A percentile compares a stretch with the other conserved stretches of the same genome.
Evolutionary conservation across 2,888 invertebrate species (phyloP).

Genomic region (Melieria omissa): DNA sequence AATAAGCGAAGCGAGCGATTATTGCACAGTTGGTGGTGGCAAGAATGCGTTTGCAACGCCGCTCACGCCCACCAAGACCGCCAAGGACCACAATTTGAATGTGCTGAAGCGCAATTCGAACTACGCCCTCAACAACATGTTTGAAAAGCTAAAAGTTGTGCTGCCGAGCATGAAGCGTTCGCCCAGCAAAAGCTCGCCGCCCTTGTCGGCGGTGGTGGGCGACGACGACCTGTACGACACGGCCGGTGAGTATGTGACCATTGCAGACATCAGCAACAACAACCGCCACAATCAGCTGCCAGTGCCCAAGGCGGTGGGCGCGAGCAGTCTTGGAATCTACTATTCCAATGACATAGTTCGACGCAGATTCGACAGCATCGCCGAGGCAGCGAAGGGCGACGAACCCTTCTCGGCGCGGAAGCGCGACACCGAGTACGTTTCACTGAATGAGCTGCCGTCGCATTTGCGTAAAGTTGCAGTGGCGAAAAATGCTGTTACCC

Average conservation of each 20-base stretch:
- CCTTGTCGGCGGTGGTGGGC: slow-evolving; percentile 67
- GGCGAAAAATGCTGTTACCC: slow-evolving; percentile 31
- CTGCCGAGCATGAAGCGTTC: slow-evolving; percentile 71
- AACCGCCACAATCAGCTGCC: slow-evolving; percentile 60
- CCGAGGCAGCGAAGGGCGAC: slow-evolving; percentile 27
- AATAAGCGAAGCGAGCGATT: slow-evolving; percentile 44
- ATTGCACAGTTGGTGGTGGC: slow-evolving; percentile 42
- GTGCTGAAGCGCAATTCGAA: slow-evolving; percentile 65
- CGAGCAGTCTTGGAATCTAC: slow-evolving; percentile 66
- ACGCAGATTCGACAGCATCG: slow-evolving; percentile 71
- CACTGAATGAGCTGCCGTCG: slow-evolving; percentile 80
- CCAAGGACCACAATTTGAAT: slow-evolving; percentile 63
- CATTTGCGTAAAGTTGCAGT: slow-evolving; percentile 57
- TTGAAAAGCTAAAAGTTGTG: slow-evolving; percentile 78
- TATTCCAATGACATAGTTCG: slow-evolving; percentile 78
- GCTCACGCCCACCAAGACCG: slow-evolving; percentile 46
- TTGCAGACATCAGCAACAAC: slow-evolving; percentile 84
- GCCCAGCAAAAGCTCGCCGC: slow-evolving; percentile 68
- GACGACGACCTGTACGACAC: slow-evolving; percentile 63
- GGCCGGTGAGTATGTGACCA: slow-evolving; percentile 84
- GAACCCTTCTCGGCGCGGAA: slow-evolving; percentile 25
- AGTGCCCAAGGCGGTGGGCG: slow-evolving; percentile 47
- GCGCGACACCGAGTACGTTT: slow-evolving; percentile 75
- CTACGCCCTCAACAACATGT: slow-evolving; percentile 77
- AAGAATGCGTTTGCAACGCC: slow-evolving; percentile 51